These are phyloP conservation scores for Perca fluviatilis DNA, from an alignment of 2,113 vertebrate species.

Conservation along the genomic window DNA sequence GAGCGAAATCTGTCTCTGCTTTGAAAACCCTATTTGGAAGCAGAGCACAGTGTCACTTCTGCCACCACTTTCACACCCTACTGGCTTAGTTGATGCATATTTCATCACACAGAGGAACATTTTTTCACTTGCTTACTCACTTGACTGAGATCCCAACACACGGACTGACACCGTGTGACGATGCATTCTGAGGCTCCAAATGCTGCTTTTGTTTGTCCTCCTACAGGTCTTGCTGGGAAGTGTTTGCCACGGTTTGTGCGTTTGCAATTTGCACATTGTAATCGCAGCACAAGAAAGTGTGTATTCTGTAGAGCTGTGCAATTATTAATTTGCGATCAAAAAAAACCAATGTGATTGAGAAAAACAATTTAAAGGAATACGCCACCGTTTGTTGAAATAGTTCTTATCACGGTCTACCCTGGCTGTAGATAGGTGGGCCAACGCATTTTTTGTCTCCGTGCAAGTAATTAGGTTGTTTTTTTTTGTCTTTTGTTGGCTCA, in stretches of 20 bases:
- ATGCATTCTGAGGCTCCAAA: not conserved
- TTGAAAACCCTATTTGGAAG: conserved; percentile 7
- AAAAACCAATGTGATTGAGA: too few relatives aligned
- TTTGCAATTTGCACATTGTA: conserved; percentile 1
- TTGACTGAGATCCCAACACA: conserved; percentile 16
- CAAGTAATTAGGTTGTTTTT: too few relatives aligned
- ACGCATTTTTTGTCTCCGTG: too few relatives aligned
- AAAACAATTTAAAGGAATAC: too few relatives aligned
- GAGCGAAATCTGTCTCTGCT: conserved; percentile 1
- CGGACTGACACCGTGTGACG: conserved; percentile 1
- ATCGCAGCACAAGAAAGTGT: not conserved
- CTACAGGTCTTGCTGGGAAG: not conserved
- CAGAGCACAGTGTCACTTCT: conserved; percentile 35
- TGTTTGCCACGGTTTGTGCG: not conserved
- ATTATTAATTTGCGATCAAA: too few relatives aligned
- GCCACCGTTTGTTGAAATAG: too few relatives aligned
- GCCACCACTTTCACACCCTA: conserved; percentile 37
- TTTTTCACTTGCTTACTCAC: conserved; percentile 22
- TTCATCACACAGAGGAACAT: conserved; percentile 47
- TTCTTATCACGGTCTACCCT: too few relatives aligned
- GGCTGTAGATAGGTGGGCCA: too few relatives aligned
- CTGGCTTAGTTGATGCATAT: conserved; percentile 33
- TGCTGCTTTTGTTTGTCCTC: conserved; percentile 1
- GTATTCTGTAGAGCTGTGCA: not conserved
- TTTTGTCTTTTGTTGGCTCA: too few relatives aligned